These are phyloP conservation scores for Nothoprocta pentlandii DNA, from an alignment of 2,113 vertebrate species.

Conservation along the genomic window DNA sequence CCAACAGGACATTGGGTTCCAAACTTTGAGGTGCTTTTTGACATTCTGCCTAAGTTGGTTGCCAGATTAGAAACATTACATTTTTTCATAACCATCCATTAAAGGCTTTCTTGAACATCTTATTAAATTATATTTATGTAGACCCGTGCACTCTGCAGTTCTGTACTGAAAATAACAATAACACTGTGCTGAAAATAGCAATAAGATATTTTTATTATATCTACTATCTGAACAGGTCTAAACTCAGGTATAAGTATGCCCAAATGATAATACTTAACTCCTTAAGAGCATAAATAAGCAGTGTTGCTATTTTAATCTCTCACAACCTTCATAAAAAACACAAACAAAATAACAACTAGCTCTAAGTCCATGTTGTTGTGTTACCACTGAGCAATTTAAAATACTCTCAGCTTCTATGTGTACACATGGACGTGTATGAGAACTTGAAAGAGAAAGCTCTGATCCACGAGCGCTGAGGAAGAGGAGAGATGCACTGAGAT, in stretches of 20 bases:
- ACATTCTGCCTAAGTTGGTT: background rate
- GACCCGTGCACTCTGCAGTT: background rate
- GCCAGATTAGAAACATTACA: rapidly evolving
- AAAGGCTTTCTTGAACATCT: background rate
- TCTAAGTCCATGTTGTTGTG: background rate
- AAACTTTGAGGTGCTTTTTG: background rate
- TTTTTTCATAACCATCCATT: background rate
- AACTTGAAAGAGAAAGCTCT: background rate
- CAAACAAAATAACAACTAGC: no score
- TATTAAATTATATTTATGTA: background rate
- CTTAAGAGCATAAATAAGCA: background rate
- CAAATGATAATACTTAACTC: background rate
- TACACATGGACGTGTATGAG: background rate
- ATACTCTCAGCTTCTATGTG: background rate
- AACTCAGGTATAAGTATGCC: background rate
- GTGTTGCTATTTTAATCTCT: background rate
- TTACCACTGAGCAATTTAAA: background rate
- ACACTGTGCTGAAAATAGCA: background rate
- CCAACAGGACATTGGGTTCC: background rate
- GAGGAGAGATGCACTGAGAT: background rate
- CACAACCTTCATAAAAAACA: rapidly evolving
- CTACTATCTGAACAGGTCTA: background rate
- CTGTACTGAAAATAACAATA: background rate
- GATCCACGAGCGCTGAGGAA: background rate
- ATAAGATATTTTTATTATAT: background rate